phyloP scores from a whole-genome alignment of 1,140 invertebrate species.

The Manduca sexta region DNA sequence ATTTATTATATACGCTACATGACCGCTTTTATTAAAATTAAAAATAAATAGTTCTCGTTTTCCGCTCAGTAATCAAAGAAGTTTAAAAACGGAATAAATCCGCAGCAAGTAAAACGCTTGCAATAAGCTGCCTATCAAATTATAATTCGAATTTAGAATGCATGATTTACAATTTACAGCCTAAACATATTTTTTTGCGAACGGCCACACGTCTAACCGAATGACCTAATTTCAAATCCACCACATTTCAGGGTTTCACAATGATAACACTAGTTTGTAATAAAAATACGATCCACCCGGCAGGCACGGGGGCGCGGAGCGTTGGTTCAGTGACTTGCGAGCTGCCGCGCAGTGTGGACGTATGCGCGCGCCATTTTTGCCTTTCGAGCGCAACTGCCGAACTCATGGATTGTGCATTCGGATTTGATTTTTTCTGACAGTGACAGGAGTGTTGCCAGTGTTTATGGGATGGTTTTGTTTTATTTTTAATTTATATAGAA shows the following conservation, averaged over 20 bases:
- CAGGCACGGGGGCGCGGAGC: slow-evolving; percentile 33
- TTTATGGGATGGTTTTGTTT: neutral
- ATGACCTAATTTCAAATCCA: slow-evolving; percentile 52
- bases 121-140: too few species aligned
- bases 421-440: slow-evolving; percentile 41
- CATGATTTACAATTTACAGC: too few species aligned
- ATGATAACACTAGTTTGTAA: slow-evolving; percentile 39
- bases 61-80: neutral
- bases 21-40: neutral
- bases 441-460: slow-evolving; percentile 43
- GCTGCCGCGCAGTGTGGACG: slow-evolving; percentile 33
- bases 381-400: slow-evolving; percentile 12
- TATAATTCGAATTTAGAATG: too few species aligned
- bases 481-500: slow-evolving; percentile 14
- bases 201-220: slow-evolving; percentile 11
- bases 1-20: neutral
- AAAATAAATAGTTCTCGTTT: too few species aligned
- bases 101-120: neutral
- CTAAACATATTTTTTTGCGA: neutral
- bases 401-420: slow-evolving; percentile 28
- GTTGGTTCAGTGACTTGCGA: slow-evolving; percentile 59
- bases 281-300: slow-evolving; percentile 43
- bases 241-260: slow-evolving; percentile 52
- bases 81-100: neutral
- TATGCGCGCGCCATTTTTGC: slow-evolving; percentile 19